Base-by-base conservation (phyloP, 2,888 invertebrate species). In the Mesoligia furuncula region DNA sequence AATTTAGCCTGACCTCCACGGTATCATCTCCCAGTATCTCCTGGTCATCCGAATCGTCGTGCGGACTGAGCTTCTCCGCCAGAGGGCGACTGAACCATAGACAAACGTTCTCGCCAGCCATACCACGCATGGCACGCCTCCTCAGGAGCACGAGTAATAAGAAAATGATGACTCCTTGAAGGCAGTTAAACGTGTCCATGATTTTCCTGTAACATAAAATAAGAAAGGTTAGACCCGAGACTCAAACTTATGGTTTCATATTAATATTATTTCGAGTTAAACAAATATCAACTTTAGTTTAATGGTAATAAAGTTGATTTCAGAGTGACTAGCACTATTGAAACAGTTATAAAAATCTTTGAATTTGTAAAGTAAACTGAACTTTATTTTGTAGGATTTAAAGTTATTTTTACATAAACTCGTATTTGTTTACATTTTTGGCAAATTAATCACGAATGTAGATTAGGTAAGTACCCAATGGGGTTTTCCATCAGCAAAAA, bases 161-260 rank as follows among this genome's bases (percentile, higher is more conserved):
- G 92, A 98, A 98, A 90, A 98, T 97, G 48, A 97, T 93, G 11
- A 97, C 92, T 0, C 98, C 98, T 96, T 98, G 97, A 9, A 98
- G 94, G 48, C 97, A 96, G 93, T 98, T 98, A 88, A 98, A 95
- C 17, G 96, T 96, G 93, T 98, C 98, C 90, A 97, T 97, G 64
- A 97, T 95, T 90, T 96, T 94, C 97, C 97, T 97, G 94, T 17
- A 91, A 90, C 24, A 59, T n/a, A 4, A 68, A 59, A 67, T 20
- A 8, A 24, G 13, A 2, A 39, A 62, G 1, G 20, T 66, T 64
- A 42, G 48, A 64, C 39, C 27, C 0, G 24, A 42, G 1, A 27
- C 27, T 13, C 42, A 42, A 42, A 42, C 11, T 9, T 42, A 39
- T 39, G n/a, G 42, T 11, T 42, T 42, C 42, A 11, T 11, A 42